phyloP scores from a whole-genome alignment of 2,113 vertebrate genomes.

The Callionymus lyra region DNA sequence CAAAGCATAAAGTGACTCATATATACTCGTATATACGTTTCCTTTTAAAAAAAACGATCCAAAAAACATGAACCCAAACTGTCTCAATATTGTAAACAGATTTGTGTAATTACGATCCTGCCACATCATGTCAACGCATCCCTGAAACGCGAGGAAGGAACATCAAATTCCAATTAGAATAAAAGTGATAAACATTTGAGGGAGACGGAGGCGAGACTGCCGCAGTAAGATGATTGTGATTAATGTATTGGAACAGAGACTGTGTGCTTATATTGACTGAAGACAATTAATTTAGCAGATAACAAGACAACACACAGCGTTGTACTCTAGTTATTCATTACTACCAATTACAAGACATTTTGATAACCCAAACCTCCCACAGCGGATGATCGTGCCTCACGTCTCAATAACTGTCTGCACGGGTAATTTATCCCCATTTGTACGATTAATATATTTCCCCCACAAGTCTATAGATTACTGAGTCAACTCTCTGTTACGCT shows the following conservation, averaged over 20 bases:
- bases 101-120: no score
- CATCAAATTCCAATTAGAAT: conserved; percentile 17
- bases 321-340: conserved; percentile 20
- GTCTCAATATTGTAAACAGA: no score
- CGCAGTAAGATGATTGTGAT: conserved; percentile 10
- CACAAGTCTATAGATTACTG: neutral
- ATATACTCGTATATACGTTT: no score
- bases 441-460: conserved; percentile 12
- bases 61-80: no score
- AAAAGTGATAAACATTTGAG: conserved; percentile 10
- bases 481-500: neutral
- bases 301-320: conserved; percentile 11
- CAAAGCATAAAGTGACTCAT: no score
- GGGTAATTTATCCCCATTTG: conserved; percentile 17
- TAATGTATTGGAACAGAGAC: conserved; percentile 12
- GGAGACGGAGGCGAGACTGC: neutral
- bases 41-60: no score
- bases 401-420: conserved; percentile 4
- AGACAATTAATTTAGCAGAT: conserved; percentile 11
- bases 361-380: conserved; percentile 7
- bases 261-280: conserved; percentile 16
- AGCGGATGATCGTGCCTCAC: conserved; percentile 1
- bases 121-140: conserved; percentile 22
- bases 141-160: no score
- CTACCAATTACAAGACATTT: conserved; percentile 15